These are phyloP conservation scores for Drosophila nasuta DNA, from an alignment of 1,140 invertebrate species.

Conservation along the genomic window DNA sequence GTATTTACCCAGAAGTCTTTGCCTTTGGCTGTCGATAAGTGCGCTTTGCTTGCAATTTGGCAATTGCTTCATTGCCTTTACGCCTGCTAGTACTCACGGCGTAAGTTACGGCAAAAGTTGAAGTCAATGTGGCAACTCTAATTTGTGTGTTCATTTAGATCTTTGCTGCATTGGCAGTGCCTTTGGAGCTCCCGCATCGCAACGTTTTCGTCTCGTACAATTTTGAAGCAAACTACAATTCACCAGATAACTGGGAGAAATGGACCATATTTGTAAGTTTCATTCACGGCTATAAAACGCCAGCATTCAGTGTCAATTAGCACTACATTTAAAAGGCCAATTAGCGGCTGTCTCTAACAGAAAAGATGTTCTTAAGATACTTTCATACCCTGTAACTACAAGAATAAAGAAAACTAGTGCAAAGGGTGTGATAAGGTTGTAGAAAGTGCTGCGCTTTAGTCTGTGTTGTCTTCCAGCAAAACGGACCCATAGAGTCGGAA, in stretches of 20 bases:
- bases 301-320: slow-evolving; percentile 56
- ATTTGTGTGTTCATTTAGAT: slow-evolving; percentile 69
- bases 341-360: slow-evolving; percentile 50
- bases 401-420: neutral
- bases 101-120: slow-evolving; percentile 44
- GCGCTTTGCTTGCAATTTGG: slow-evolving; percentile 26
- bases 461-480: slow-evolving; percentile 54
- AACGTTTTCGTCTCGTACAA: slow-evolving; percentile 91
- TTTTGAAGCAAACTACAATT: slow-evolving; percentile 90
- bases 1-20: slow-evolving; percentile 4
- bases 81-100: slow-evolving; percentile 70
- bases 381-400: neutral
- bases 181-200: slow-evolving; percentile 89
- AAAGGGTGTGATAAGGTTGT: neutral
- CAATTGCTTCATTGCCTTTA: slow-evolving; percentile 53
- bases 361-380: neutral
- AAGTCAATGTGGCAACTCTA: neutral
- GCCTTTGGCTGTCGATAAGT: slow-evolving; percentile 6
- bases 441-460: neutral
- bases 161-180: slow-evolving; percentile 89
- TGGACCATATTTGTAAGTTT: slow-evolving; percentile 75
- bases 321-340: slow-evolving; percentile 58
- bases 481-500: slow-evolving; percentile 69
- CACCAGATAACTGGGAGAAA: slow-evolving; percentile 79
- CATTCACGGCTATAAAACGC: slow-evolving; percentile 63